phyloP scores from a whole-genome alignment of 2,888 invertebrate genomes.

The Lathronympha strigana region DNA sequence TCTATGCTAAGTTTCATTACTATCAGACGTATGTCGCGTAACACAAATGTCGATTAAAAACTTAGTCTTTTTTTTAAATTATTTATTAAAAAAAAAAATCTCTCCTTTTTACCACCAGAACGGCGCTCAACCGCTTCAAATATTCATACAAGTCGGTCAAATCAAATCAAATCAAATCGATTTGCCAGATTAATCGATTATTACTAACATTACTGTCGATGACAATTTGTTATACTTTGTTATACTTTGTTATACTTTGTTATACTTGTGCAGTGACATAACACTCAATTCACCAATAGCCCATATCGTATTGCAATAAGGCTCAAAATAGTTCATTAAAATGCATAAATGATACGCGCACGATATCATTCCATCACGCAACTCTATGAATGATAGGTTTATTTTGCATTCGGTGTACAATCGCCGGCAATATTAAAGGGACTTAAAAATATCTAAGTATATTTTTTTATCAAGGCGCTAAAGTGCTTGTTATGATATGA shows the following conservation, averaged over 20 bases:
- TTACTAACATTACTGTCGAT: constrained; percentile 10
- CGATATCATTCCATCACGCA: constrained; percentile 18
- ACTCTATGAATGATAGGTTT: background rate
- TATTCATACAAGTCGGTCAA: background rate
- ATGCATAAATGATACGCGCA: background rate
- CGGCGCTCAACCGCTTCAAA: background rate
- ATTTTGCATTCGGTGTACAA: no score
- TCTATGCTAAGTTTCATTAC: no score
- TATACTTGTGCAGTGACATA: constrained; percentile 1
- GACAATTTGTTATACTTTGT: constrained; percentile 26
- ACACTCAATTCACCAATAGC: background rate
- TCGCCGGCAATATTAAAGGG: no score
- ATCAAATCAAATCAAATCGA: background rate
- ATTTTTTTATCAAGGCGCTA: background rate
- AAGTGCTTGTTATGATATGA: background rate
- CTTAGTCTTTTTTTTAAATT: no score
- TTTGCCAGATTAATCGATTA: background rate
- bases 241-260: no score
- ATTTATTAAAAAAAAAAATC: no score
- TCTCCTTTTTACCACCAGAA: background rate
- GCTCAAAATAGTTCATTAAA: background rate
- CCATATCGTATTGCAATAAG: background rate
- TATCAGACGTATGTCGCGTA: no score
- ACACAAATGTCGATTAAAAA: no score
- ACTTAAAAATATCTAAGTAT: background rate